phyloP scores from a whole-genome alignment of 2,113 vertebrate genomes.

The Pitta sordida region DNA sequence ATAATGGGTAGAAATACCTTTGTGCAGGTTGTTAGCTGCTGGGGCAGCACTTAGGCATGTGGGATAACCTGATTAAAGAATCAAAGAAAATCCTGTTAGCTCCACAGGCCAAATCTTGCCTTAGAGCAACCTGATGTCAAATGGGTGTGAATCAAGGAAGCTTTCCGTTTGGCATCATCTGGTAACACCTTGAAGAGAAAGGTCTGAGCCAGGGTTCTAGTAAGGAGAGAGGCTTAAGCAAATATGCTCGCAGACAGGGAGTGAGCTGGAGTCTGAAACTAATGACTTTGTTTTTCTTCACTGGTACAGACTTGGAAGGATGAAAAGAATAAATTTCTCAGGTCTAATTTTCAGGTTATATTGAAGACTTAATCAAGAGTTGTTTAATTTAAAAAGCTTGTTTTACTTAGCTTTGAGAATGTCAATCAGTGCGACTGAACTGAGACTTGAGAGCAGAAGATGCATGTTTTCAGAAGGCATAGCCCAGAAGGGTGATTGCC shows the following conservation, averaged over 20 bases:
- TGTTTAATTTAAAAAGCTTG: background rate
- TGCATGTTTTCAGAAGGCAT: background rate
- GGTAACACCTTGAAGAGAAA: slow-evolving; percentile 51
- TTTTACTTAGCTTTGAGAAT: background rate
- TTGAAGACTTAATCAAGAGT: background rate
- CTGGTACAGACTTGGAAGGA: slow-evolving; percentile 9
- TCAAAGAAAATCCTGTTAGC: slow-evolving; percentile 37
- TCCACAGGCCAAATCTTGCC: slow-evolving; percentile 43
- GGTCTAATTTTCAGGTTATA: slow-evolving; percentile 13
- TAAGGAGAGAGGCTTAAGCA: slow-evolving; percentile 38
- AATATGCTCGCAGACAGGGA: slow-evolving; percentile 60
- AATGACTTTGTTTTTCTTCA: slow-evolving; percentile 59
- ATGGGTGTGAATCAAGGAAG: slow-evolving; percentile 44
- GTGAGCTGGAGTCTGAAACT: slow-evolving; percentile 45
- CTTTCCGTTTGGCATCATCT: slow-evolving; percentile 30
- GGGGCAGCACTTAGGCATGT: slow-evolving; percentile 12
- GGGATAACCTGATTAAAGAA: slow-evolving; percentile 57
- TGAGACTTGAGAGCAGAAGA: background rate
- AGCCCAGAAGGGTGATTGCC: background rate
- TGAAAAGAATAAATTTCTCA: slow-evolving; percentile 37
- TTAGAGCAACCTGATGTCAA: slow-evolving; percentile 43
- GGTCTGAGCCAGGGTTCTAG: slow-evolving; percentile 28
- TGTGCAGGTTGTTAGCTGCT: slow-evolving; percentile 46
- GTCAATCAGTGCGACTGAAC: background rate
- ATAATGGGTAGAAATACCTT: slow-evolving; percentile 36